Base-by-base conservation (phyloP, 2,113 vertebrate genomes). In the Epinephelus cyanopodus region DNA sequence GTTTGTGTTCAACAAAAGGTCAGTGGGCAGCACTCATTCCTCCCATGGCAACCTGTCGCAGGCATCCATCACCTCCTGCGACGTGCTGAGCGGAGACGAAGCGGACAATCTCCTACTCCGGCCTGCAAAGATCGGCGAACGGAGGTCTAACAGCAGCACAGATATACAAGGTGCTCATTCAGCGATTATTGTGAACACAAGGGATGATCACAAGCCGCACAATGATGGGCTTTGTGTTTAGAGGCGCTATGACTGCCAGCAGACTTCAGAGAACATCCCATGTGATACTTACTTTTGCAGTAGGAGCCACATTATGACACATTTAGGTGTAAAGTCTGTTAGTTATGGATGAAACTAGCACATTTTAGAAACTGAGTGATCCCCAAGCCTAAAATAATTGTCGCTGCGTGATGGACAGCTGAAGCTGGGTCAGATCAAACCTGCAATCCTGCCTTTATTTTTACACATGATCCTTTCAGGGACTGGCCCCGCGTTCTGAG, bases 1-100 rank as follows among this genome's bases (percentile, higher is more conserved):
- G 93, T 87, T 95, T 93, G 93, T 95, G 19, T 87, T 95, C 81
- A 94, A 90, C 83, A 98, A 97, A 83, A 95, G 95, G 17, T 95
- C 96, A 53, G 87, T 92, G 76, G 95, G 94, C 84, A 97, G 94
- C 64, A 70, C 94, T 70, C 96, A 94, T 84, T 95, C 94, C 0
- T 97, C 97, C 64, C 96, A 97, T 21, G 96, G 97, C 68, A 97
- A 96, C 90, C 92, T 97, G 90, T 97, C 96, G 4, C 97, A 97
- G 87, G 95, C 94, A 29, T 96, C 95, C 6, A 78, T 90, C 78
- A 91, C 90, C 39, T 96, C 97, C 45, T 91, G 95, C 63, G 98
- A 98, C 2, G 94, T 96, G 78, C 94, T 96, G 72, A 95, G 94
- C 0, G 90, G 95, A 64, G 97, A 98, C 50, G 97, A 98, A 19